Base-by-base conservation (phyloP, 2,797 vertebrate species). In the Sebastes jordani region DNA sequence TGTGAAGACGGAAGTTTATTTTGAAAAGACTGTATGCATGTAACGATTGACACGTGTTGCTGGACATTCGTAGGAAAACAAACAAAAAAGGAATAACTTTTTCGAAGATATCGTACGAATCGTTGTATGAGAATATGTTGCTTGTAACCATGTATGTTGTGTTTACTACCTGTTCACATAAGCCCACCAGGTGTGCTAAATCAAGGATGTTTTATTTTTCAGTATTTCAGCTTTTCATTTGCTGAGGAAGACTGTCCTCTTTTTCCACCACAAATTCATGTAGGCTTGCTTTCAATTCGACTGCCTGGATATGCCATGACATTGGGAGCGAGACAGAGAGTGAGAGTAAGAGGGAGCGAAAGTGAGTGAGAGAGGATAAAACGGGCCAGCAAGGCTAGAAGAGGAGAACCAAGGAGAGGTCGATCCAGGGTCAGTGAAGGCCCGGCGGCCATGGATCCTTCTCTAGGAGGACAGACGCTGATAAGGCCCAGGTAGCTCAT, bases 401-500 rank as follows among this genome's bases (percentile, higher is more conserved):
- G 70, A 90, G 86, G 77, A 87, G 90, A 89, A 89, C 87, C 89
- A 89, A 91, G 86, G 86, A 83, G 87, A 94, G 92, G 93, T 94
- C 88, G 84, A 85, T 84, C 71, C 78, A 83, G 91, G 93, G 90
- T 90, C 89, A 30, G 76, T 80, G 75, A 83, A 91, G 84, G 85
- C 92, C 92, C 83, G 66, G 88, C 81, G 87, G 94, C 91, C 89
- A 95, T 91, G 92, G 92, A 93, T 93, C 88, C 88, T 90, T 92
- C 89, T 86, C 85, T 86, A 81, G 87, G 90, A 93, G 91, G 93
- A 94, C 86, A 83, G 89, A 80, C 84, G 10, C 87, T 92, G 95
- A 95, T 95, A 95, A 95, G 92, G 81, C 88, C 81, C 74, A 88
- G 91, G 90, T 93, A 90, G 92, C 91, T 94, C 91, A 92, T 85